phyloP scores from a whole-genome alignment of 1,140 invertebrate species.

The Thaumatotibia leucotreta region DNA sequence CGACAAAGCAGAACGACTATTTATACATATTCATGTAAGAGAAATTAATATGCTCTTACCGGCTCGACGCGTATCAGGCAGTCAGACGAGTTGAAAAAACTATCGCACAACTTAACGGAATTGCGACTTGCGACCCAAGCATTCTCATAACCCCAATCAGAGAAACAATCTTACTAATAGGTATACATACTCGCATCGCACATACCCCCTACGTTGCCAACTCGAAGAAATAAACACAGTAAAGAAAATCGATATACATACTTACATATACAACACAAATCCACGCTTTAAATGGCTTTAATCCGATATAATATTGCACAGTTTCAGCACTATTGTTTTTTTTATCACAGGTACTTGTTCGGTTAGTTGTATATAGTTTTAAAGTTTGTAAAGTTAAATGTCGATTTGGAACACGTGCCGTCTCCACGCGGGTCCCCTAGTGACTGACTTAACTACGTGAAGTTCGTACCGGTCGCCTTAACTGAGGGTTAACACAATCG shows the following conservation, averaged over 20 bases:
- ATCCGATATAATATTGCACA: neutral
- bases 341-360: slow-evolving; percentile 5
- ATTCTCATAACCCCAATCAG: neutral
- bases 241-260: slow-evolving; percentile 7
- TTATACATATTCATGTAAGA: slow-evolving; percentile 10
- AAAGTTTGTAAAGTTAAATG: slow-evolving; percentile 21
- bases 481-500: neutral
- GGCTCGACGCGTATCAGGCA: neutral
- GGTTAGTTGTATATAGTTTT: slow-evolving; percentile 22
- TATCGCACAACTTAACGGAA: slow-evolving; percentile 5
- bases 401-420: slow-evolving; percentile 24
- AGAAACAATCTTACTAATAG: neutral
- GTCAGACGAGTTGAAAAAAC: slow-evolving; percentile 10
- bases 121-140: neutral
- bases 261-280: neutral
- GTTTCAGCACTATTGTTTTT: neutral
- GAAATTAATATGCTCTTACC: slow-evolving; percentile 12
- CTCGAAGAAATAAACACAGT: slow-evolving; percentile 6
- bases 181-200: too few relatives aligned
- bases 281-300: neutral
- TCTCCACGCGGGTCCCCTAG: slow-evolving; percentile 27
- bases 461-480: slow-evolving; percentile 38
- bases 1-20: slow-evolving; percentile 1
- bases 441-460: slow-evolving; percentile 47
- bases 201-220: neutral